These are phyloP conservation scores for Seriola aureovittata DNA, from an alignment of 2,113 vertebrate genomes.

Conservation along the genomic window DNA sequence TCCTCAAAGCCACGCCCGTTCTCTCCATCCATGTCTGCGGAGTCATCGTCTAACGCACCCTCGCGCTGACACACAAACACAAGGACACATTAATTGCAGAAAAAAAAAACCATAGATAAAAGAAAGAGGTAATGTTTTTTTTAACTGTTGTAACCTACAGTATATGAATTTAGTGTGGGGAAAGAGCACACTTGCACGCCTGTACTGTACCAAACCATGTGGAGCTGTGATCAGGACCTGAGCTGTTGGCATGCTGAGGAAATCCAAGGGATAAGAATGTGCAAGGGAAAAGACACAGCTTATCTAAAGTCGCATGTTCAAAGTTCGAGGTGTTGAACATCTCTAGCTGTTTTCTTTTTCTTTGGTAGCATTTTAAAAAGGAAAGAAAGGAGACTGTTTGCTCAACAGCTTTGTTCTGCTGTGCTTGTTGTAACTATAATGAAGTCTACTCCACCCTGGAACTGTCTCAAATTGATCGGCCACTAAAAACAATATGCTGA, in stretches of 20 bases:
- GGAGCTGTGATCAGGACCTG: slow-evolving; percentile 1
- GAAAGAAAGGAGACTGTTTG: background rate
- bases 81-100: slow-evolving; percentile 33
- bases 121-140: background rate
- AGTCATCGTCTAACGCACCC: slow-evolving; percentile 94
- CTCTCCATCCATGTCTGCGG: slow-evolving; percentile 95
- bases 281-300: background rate
- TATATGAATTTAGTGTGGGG: too few relatives aligned
- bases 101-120: background rate
- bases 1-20: slow-evolving; percentile 97
- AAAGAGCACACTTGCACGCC: slow-evolving; percentile 2
- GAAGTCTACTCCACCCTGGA: background rate
- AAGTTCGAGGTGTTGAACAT: background rate
- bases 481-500: background rate
- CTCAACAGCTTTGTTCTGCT: background rate
- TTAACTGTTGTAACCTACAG: background rate
- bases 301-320: background rate
- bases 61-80: slow-evolving; percentile 89
- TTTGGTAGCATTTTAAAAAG: background rate
- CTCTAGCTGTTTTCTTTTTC: background rate
- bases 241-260: background rate
- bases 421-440: background rate
- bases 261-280: background rate
- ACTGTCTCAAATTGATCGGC: background rate
- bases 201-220: slow-evolving; percentile 13